Evolutionary conservation across 2,113 vertebrate genomes (phyloP).

Genomic region (Ptilonorhynchus violaceus): DNA sequence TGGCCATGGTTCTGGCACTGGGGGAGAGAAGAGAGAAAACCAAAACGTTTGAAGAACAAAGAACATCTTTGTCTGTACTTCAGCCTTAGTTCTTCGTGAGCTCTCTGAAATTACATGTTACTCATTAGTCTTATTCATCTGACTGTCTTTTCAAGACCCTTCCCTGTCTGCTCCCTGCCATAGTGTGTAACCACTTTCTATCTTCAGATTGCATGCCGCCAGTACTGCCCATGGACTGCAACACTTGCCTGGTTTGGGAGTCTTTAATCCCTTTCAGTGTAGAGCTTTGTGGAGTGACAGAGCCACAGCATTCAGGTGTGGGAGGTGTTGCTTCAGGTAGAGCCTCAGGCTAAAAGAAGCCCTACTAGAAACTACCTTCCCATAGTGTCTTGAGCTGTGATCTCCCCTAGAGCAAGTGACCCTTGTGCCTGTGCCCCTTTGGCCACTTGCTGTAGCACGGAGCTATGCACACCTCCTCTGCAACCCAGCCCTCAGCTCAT

Average conservation of each 20-base stretch:
- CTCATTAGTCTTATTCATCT: neutral
- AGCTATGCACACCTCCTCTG: neutral
- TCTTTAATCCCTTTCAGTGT: neutral
- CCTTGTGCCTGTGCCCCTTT: neutral
- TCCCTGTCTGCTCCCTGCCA: neutral
- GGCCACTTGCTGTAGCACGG: neutral
- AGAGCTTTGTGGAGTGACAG: neutral
- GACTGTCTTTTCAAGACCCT: neutral
- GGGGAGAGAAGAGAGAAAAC: neutral
- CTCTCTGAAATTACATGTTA: neutral
- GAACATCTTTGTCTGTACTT: neutral
- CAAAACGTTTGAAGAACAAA: neutral
- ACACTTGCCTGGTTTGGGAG: neutral
- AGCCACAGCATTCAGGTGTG: neutral
- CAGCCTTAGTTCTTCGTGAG: neutral
- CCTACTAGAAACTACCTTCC: neutral
- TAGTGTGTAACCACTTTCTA: neutral
- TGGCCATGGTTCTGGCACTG: neutral
- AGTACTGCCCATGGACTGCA: neutral
- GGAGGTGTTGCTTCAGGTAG: neutral
- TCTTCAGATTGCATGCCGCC: neutral
- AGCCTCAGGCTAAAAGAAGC: neutral
- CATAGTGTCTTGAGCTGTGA: neutral
- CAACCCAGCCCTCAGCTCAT: neutral
- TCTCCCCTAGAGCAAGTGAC: neutral